These are phyloP conservation scores for Falco columbarius DNA, from an alignment of 2,797 vertebrate genomes.

Conservation along the genomic window DNA sequence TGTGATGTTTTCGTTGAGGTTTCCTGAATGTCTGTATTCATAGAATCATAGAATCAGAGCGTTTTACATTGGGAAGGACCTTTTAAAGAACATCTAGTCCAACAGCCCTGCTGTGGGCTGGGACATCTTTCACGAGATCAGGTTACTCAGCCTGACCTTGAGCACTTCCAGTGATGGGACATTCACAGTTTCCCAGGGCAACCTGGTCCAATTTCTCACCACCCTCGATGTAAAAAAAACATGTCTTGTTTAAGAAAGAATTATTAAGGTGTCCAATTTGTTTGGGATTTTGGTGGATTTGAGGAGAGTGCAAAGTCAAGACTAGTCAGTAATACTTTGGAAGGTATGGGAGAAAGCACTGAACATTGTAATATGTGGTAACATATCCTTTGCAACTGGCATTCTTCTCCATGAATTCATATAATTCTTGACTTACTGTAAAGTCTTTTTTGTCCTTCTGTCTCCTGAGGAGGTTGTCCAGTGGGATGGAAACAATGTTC, in stretches of 20 bases:
- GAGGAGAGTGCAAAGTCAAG: neutral
- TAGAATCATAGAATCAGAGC: neutral
- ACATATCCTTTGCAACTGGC: neutral
- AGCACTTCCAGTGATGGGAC: fast-evolving
- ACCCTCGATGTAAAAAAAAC: neutral
- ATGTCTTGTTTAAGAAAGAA: neutral
- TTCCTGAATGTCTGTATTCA: neutral
- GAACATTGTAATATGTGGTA: neutral
- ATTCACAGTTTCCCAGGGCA: neutral
- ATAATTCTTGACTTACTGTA: neutral
- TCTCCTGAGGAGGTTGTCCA: neutral
- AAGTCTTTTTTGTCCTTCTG: neutral
- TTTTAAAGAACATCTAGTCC: neutral
- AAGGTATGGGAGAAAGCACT: neutral
- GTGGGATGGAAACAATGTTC: neutral
- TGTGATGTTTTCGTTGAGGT: neutral
- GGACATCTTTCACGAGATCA: neutral
- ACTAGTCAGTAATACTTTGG: neutral
- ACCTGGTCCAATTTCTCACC: neutral
- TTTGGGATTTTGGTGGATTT: neutral
- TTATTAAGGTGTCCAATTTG: neutral
- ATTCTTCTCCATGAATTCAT: neutral
- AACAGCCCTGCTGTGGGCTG: neutral
- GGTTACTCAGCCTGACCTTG: neutral
- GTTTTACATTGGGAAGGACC: neutral